Conservation (phyloP, 2,797 vertebrate genomes). For the Prunella strophiata region DNA sequence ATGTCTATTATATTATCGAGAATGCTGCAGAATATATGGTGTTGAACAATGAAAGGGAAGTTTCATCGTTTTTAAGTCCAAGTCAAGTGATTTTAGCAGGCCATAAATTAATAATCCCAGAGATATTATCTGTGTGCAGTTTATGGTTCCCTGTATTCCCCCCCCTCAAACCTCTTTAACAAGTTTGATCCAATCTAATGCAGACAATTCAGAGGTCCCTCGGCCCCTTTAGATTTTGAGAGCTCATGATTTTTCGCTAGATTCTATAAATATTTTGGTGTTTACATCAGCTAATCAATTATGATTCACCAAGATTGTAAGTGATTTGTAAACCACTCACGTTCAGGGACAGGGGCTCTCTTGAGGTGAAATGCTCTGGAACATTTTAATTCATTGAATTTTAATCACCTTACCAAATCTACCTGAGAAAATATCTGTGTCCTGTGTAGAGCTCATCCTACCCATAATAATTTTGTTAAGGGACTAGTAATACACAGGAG, state of each 20-base stretch:
- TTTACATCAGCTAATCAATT: neutral
- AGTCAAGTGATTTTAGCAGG: constrained; percentile 3
- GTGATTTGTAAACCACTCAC: neutral
- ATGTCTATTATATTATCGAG: neutral
- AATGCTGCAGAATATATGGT: neutral
- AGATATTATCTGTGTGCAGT: neutral
- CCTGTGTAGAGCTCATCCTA: neutral
- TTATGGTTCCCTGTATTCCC: neutral
- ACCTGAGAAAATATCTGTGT: neutral
- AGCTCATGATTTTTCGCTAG: neutral
- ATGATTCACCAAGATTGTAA: neutral
- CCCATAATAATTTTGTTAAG: neutral
- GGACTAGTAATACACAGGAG: neutral
- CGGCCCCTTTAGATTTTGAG: neutral
- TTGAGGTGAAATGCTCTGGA: neutral
- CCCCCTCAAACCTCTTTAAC: neutral
- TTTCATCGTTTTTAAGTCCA: neutral
- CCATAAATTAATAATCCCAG: constrained; percentile 13
- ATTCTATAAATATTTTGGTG: neutral
- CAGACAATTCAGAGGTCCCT: neutral
- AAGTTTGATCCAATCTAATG: neutral
- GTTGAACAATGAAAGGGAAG: neutral
- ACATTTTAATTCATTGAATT: neutral
- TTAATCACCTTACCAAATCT: neutral
- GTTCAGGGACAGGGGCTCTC: neutral